Evolutionary conservation across 2,888 invertebrate species (phyloP).

Genomic region (Orthosia gothica): DNA sequence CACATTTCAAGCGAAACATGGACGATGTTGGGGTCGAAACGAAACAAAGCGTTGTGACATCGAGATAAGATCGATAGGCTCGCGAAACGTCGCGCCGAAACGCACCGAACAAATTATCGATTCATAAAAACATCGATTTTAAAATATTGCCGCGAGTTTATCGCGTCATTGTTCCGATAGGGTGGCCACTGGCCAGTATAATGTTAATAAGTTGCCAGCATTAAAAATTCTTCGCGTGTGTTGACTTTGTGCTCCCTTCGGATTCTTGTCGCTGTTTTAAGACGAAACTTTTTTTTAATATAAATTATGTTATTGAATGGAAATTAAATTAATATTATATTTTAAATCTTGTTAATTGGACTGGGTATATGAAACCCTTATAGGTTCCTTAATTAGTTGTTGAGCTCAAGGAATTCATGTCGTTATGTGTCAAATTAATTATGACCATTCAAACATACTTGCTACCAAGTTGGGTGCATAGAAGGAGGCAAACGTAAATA

Average conservation of each 20-base stretch:
- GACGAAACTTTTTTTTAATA: conserved; percentile 50
- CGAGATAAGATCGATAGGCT: conserved; percentile 89
- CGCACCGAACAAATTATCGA: conserved; percentile 91
- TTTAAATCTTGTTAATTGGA: conserved; percentile 54
- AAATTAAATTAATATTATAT: conserved; percentile 41
- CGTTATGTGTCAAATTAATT: conserved; percentile 31
- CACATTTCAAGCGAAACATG: conserved; percentile 91
- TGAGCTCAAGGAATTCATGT: conserved; percentile 27
- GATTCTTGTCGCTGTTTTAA: conserved; percentile 57
- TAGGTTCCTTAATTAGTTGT: conserved; percentile 4
- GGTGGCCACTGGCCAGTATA: conserved; percentile 84
- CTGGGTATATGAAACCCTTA: conserved; percentile 1
- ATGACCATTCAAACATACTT: conserved; percentile 32
- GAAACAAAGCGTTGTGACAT: conserved; percentile 91
- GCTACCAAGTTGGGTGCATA: conserved; percentile 1
- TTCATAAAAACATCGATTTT: conserved; percentile 91
- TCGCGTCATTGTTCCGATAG: conserved; percentile 87
- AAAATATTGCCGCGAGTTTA: conserved; percentile 88
- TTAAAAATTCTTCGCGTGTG: conserved; percentile 61
- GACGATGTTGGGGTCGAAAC: conserved; percentile 88
- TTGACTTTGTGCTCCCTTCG: conserved; percentile 64
- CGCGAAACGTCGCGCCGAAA: conserved; percentile 90
- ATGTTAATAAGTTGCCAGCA: conserved; percentile 65
- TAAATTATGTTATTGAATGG: conserved; percentile 61
- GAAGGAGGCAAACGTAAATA: background rate